These are phyloP conservation scores for Echiichthys vipera DNA, from an alignment of 2,797 vertebrate genomes.

Conservation along the genomic window DNA sequence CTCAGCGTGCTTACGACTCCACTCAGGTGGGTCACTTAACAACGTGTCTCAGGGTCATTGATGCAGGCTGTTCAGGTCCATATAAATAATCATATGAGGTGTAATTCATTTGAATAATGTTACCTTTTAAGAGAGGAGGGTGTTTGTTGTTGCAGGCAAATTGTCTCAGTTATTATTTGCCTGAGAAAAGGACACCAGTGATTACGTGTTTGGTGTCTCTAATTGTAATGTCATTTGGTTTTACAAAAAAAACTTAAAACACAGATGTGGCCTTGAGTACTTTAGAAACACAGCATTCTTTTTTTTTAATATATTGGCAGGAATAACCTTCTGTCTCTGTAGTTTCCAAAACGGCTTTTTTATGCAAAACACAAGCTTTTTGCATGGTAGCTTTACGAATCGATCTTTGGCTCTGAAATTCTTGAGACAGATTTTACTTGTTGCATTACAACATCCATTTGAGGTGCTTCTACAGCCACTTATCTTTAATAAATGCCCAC, in stretches of 20 bases:
- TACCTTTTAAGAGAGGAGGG: constrained; percentile 49
- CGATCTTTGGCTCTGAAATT: constrained; percentile 3
- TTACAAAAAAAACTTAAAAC: constrained; percentile 30
- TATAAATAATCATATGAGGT: constrained; percentile 54
- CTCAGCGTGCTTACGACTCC: constrained; percentile 1
- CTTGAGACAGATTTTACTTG: constrained; percentile 15
- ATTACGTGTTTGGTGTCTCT: constrained; percentile 54
- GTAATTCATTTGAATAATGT: constrained; percentile 65
- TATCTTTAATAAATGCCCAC: constrained; percentile 24
- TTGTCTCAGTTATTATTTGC: constrained; percentile 42
- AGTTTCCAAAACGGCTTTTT: constrained; percentile 15
- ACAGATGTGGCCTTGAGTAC: constrained; percentile 20
- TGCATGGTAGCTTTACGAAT: constrained; percentile 23
- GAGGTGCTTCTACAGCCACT: constrained; percentile 8
- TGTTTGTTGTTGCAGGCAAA: constrained; percentile 39
- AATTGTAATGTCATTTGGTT: constrained; percentile 51
- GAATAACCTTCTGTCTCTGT: constrained; percentile 1
- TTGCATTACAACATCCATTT: constrained; percentile 37
- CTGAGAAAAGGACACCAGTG: constrained; percentile 42
- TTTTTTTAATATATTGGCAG: constrained; percentile 18
- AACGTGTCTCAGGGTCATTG: constrained; percentile 26
- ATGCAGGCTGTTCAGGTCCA: constrained; percentile 27
- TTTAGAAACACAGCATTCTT: constrained; percentile 22
- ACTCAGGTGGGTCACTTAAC: constrained; percentile 46
- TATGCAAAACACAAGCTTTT: constrained; percentile 28